A percentile compares a stretch with the other conserved stretches of the same genome.
These are phyloP conservation scores for Marasmarcha lunaedactyla DNA, from an alignment of 2,888 invertebrate genomes.

Conservation along the genomic window DNA sequence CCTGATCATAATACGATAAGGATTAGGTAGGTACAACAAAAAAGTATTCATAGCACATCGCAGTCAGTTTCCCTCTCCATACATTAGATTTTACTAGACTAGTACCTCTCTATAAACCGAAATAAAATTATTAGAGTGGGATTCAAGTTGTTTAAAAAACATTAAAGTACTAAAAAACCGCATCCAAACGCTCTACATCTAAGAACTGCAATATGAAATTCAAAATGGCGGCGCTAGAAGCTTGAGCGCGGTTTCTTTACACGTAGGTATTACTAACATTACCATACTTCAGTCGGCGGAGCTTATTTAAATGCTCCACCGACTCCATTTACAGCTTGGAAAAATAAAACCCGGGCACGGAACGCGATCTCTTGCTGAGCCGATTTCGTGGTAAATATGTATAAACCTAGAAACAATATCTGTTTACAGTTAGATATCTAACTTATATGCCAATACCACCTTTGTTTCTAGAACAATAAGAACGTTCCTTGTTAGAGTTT, in stretches of 20 bases:
- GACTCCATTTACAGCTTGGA: slow-evolving; percentile 71
- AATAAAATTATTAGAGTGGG: no score
- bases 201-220: slow-evolving; percentile 25
- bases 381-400: slow-evolving; percentile 71
- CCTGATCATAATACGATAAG: no score
- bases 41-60: no score
- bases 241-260: slow-evolving; percentile 55
- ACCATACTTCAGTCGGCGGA: slow-evolving; percentile 67
- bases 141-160: no score
- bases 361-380: slow-evolving; percentile 66
- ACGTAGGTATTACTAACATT: slow-evolving; percentile 61
- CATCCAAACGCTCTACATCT: no score
- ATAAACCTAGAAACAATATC: slow-evolving; percentile 43
- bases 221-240: slow-evolving; percentile 51
- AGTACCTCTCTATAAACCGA: no score
- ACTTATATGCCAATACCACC: slow-evolving; percentile 25
- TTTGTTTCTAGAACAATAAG: not conserved
- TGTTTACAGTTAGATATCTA: slow-evolving; percentile 15
- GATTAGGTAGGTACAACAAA: no score
- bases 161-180: no score
- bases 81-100: no score
- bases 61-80: no score
- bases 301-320: slow-evolving; percentile 71
- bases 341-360: slow-evolving; percentile 66
- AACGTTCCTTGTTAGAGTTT: not conserved